Evolutionary conservation across 2,113 vertebrate species (phyloP), one percentile per base, ranked within the genome.

Genomic region (Lagopus leucura): DNA sequence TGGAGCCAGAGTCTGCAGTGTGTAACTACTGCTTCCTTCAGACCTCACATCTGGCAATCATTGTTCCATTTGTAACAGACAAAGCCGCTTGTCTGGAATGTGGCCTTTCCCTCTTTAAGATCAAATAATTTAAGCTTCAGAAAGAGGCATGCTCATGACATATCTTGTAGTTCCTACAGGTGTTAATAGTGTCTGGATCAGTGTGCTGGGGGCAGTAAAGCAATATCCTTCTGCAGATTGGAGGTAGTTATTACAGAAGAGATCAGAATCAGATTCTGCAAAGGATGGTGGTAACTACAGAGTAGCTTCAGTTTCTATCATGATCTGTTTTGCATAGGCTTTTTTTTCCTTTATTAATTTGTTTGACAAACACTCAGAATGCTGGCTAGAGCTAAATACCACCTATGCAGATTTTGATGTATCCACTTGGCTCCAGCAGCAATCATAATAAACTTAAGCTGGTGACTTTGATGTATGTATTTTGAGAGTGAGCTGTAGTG

Each of bases 181-280:
- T 95, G 94, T 95, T 96, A 95, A 94, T 92, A 93, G 96, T 89
- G 94, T 93, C 95, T 94, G 89, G 74, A 95, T 90, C 92, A 94
- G 71, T 92, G 95, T 94, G 86, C 90, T 96, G 77, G 93, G 94
- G 91, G 89, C 94, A 88, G 93, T 94, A 96, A 96, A 94, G 95
- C 91, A 92, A 89, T 94, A 93, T 93, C 74, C 77, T 86, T 47
- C 83, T 94, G 76, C 24, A 71, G 95, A 79, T 93, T 93, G 89
- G 88, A 94, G 94, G 57, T 86, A 36, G 86, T 88, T 96, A 88
- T 96, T 95, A 92, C 94, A 86, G 86, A 90, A 92, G 67, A 89
- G 84, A 82, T 89, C 70, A 93, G 78, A 90, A 92, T 81, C 86
- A 45, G 54, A 45, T 92, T 76, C 91, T 93, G 71, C 58, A 45